phyloP scores from a whole-genome alignment of 2,113 vertebrate genomes.

The Craseonycteris thonglongyai region DNA sequence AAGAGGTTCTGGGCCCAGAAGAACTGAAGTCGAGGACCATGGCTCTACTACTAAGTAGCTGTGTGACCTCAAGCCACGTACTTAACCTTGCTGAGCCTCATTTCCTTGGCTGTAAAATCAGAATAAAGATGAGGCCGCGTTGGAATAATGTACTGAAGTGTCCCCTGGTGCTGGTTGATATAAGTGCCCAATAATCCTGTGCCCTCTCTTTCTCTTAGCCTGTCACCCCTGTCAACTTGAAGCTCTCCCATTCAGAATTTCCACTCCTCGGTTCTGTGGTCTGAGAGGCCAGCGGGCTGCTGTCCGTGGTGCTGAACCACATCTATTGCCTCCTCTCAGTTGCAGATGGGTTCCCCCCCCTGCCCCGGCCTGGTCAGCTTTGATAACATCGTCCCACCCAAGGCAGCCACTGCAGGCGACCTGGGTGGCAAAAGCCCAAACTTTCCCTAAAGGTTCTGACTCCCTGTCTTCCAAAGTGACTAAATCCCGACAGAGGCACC shows the following conservation, averaged over 20 bases:
- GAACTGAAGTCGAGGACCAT: fast-evolving
- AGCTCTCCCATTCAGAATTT: not conserved
- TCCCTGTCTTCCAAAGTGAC: not conserved
- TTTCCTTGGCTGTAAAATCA: not conserved
- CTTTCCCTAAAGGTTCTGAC: not conserved
- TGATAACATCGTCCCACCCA: not conserved
- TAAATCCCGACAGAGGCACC: not conserved
- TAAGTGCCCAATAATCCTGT: not conserved
- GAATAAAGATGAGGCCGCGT: not conserved
- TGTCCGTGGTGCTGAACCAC: not conserved
- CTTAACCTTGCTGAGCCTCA: not conserved
- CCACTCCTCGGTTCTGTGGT: not conserved
- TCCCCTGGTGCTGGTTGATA: not conserved
- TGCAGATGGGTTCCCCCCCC: not conserved
- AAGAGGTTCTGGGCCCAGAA: not conserved
- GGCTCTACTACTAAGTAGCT: not conserved
- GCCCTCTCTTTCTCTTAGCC: not conserved
- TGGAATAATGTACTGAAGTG: too few relatives aligned
- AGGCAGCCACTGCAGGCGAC: not conserved
- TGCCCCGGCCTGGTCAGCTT: too few relatives aligned
- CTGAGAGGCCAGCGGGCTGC: fast-evolving
- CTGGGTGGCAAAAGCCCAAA: not conserved
- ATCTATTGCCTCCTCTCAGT: fast-evolving
- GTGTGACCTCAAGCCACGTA: not conserved
- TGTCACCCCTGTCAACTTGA: not conserved